phyloP scores from a whole-genome alignment of 1,140 invertebrate species.

The Hypsibius dujardini region DNA sequence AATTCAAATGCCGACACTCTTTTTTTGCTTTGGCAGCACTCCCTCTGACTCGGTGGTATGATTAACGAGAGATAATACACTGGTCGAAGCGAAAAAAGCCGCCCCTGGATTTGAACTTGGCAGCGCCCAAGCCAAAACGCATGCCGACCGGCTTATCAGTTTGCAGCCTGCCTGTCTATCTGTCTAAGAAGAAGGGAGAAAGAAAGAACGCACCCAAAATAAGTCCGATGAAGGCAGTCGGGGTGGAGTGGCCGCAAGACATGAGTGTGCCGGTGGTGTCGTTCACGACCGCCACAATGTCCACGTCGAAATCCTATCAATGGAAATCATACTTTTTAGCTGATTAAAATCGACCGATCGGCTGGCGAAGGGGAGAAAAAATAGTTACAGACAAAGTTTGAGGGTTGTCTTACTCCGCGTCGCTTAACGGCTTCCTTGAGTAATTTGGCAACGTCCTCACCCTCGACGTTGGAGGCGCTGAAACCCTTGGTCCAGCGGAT shows the following conservation, averaged over 20 bases:
- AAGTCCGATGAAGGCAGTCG: conserved; percentile 65
- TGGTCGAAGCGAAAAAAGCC: conserved; percentile 20
- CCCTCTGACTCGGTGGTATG: neutral
- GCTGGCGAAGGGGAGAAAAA: conserved; percentile 8
- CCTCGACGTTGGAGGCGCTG: conserved; percentile 66
- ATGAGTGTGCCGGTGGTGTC: conserved; percentile 92
- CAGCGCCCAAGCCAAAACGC: conserved; percentile 18
- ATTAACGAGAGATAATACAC: neutral
- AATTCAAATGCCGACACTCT: too few species aligned
- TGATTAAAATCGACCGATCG: conserved; percentile 5
- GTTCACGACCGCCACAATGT: conserved; percentile 83
- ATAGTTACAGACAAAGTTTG: conserved; percentile 11
- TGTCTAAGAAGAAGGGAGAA: too few species aligned
- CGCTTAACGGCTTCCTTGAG: conserved; percentile 59
- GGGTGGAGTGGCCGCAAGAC: conserved; percentile 86
- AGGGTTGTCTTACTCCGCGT: conserved; percentile 40
- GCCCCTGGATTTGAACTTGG: conserved; percentile 10
- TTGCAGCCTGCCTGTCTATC: too few species aligned
- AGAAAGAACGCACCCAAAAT: conserved; percentile 52
- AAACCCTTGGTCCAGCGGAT: conserved; percentile 92
- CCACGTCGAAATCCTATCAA: conserved; percentile 60
- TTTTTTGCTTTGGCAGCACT: too few species aligned
- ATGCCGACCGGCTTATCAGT: conserved; percentile 33
- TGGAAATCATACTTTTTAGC: conserved; percentile 21
- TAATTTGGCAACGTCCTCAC: conserved; percentile 64